A percentile compares a stretch with the other conserved stretches of the same genome.
phyloP scores from a whole-genome alignment of 2,113 vertebrate species.

The Cyanistes caeruleus region DNA sequence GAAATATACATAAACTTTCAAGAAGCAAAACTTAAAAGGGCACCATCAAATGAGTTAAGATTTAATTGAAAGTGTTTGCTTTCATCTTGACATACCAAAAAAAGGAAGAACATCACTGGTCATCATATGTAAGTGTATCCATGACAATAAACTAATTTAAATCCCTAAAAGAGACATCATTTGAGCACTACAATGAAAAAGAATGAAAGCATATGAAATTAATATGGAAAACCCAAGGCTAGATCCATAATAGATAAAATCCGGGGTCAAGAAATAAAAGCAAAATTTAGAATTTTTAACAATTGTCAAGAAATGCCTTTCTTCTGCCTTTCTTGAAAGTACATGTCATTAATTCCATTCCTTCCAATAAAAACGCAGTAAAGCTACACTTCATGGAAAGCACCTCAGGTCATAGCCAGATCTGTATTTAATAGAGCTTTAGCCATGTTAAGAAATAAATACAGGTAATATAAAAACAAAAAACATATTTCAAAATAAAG shows the following conservation, averaged over 20 bases:
- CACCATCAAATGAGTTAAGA: not conserved
- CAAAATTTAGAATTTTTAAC: not conserved
- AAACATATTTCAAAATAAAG: not conserved
- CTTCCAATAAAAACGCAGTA: not conserved
- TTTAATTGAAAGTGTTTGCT: not conserved
- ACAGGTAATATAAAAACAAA: not conserved
- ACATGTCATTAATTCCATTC: not conserved
- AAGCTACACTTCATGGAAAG: not conserved
- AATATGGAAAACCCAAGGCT: not conserved
- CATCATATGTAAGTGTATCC: not conserved
- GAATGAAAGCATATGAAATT: not conserved
- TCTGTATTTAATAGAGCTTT: not conserved
- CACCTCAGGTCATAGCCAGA: not conserved
- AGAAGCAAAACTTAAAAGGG: not conserved
- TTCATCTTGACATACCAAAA: not conserved
- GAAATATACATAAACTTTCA: not conserved
- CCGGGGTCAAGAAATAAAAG: not conserved
- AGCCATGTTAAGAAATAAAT: not conserved
- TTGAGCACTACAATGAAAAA: not conserved
- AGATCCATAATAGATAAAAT: not conserved
- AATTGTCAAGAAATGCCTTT: not conserved
- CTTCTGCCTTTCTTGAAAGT: not conserved
- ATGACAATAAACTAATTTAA: not conserved
- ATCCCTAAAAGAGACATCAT: not conserved
- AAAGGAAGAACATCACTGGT: not conserved